These are phyloP conservation scores for Acyrthosiphon pisum DNA, from an alignment of 1,140 invertebrate species.

Conservation along the genomic window DNA sequence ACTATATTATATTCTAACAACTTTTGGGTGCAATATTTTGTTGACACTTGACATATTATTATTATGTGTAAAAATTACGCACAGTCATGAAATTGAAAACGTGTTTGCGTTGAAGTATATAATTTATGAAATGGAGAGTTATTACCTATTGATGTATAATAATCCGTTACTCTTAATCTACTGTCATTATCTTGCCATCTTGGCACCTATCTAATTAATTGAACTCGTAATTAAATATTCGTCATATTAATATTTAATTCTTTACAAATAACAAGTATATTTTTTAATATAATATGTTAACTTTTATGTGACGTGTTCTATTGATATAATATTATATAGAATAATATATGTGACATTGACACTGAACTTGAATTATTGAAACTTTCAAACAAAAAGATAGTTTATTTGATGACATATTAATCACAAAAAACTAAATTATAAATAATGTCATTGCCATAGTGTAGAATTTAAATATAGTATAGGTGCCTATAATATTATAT, in stretches of 20 bases:
- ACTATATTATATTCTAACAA: neutral
- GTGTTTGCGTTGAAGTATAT: neutral
- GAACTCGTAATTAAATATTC: neutral
- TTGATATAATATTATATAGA: too few relatives aligned
- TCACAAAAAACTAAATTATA: neutral
- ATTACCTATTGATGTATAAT: too few relatives aligned
- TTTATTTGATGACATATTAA: neutral
- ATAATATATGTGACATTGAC: neutral
- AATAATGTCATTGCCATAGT: neutral
- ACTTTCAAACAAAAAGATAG: neutral
- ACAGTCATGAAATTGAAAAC: neutral
- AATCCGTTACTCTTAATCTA: neutral
- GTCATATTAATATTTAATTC: neutral
- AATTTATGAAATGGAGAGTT: neutral
- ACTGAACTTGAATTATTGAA: neutral
- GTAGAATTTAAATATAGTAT: neutral
- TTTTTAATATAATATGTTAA: too few relatives aligned
- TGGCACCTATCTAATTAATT: neutral
- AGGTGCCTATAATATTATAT: neutral
- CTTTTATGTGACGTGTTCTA: too few relatives aligned
- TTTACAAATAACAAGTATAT: neutral
- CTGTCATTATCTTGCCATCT: too few relatives aligned
- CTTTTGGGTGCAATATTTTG: neutral
- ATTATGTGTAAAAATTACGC: neutral
- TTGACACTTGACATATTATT: neutral